A percentile compares a stretch with the other conserved stretches of the same genome.
These are phyloP conservation scores for Oryzias curvinotus DNA, from an alignment of 2,113 vertebrate species.

Conservation along the genomic window DNA sequence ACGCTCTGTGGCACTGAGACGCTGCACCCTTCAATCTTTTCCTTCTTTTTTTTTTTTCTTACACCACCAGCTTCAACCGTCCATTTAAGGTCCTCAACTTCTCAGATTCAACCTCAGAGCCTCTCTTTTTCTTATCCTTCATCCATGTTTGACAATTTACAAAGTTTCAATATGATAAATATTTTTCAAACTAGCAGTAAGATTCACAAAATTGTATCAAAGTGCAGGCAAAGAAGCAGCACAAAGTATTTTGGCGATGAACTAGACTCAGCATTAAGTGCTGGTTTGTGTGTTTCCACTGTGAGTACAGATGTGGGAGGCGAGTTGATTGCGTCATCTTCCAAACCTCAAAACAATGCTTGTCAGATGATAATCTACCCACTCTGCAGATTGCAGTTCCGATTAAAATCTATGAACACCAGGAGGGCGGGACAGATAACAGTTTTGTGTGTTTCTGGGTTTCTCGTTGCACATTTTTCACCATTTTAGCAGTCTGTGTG, in stretches of 20 bases:
- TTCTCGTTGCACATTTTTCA: slow-evolving; percentile 11
- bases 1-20: slow-evolving; percentile 44
- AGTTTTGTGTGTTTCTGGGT: background rate
- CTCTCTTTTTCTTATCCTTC: background rate
- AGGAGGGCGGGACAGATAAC: slow-evolving; percentile 53
- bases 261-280: slow-evolving; percentile 2
- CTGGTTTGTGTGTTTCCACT: slow-evolving; percentile 36
- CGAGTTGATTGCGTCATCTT: slow-evolving; percentile 54
- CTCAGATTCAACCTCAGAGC: slow-evolving; percentile 9
- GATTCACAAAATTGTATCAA: background rate
- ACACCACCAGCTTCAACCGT: background rate
- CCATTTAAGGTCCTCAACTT: slow-evolving; percentile 38
- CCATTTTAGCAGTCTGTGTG: background rate
- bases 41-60: slow-evolving; percentile 3
- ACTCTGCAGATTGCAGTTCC: slow-evolving; percentile 63
- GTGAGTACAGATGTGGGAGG: slow-evolving; percentile 40
- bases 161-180: slow-evolving; percentile 5
- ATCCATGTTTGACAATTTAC: no score
- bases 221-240: background rate
- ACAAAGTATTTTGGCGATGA: slow-evolving; percentile 12
- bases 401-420: slow-evolving; percentile 59
- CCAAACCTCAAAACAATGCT: slow-evolving; percentile 46
- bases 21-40: slow-evolving; percentile 49
- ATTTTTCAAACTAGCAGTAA: background rate
- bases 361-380: slow-evolving; percentile 65